Evolutionary conservation across 2,888 invertebrate species (phyloP).

Genomic region (Callimorpha dominula): DNA sequence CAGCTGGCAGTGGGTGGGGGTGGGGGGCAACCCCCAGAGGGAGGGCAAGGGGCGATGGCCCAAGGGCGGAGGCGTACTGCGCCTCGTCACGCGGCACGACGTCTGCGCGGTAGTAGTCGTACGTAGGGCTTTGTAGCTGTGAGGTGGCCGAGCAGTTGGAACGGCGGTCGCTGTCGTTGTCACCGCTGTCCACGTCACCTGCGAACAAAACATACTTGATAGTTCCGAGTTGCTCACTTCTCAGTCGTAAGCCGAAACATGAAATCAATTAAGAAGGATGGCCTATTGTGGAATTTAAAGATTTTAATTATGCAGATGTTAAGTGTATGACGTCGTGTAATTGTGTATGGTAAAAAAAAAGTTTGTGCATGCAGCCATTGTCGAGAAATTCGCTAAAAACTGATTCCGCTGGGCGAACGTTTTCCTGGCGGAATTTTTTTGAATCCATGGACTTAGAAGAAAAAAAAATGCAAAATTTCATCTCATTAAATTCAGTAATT

Average conservation of each 20-base stretch:
- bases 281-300: too few species aligned
- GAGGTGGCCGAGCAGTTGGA: slow-evolving; percentile 79
- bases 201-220: slow-evolving; percentile 16
- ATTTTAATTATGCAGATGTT: too few species aligned
- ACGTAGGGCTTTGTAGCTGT: slow-evolving; percentile 63
- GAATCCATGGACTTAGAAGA: too few species aligned
- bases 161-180: slow-evolving; percentile 87
- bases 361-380: too few species aligned
- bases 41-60: neutral
- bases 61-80: neutral
- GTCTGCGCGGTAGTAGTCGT: slow-evolving; percentile 56
- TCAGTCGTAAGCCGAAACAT: neutral
- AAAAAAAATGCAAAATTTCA: too few species aligned
- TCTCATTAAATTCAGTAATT: too few species aligned
- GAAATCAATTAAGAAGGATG: neutral
- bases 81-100: slow-evolving; percentile 33
- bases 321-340: too few species aligned
- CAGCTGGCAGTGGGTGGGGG: slow-evolving; percentile 16
- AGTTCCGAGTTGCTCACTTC: neutral
- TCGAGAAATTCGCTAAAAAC: too few species aligned
- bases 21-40: neutral
- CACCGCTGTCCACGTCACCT: slow-evolving; percentile 95
- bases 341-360: too few species aligned
- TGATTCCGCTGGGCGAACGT: too few species aligned
- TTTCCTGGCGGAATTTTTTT: too few species aligned